Evolutionary conservation across 2,888 invertebrate genomes (phyloP), one percentile per base, ranked within the genome.

Genomic region (Autographa pulchrina): DNA sequence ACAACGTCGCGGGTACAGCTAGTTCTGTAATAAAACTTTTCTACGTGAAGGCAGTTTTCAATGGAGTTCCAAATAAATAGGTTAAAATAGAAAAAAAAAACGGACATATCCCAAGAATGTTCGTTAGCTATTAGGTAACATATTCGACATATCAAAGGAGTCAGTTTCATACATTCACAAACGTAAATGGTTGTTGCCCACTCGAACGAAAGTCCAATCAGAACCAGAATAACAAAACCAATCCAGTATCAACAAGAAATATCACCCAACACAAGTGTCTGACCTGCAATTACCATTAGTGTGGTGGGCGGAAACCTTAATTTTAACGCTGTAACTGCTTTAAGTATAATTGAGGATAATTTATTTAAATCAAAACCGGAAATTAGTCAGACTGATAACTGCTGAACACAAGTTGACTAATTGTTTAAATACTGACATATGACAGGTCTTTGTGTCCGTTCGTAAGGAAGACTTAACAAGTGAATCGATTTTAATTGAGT

Each of bases 361-460:
- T 80, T 73, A 72, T 68, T 80, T 73, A 72, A 70, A 74, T 72
- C 71, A 31, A 7, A 13, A 13, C 70, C 62, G 77, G 83, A 80
- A 65, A 74, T 77, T 72, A 38, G 31, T 48, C 66, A 76, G 72
- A 71, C 67, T 8, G 62, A 25, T 8, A 38, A 20, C 20, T 43
- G 62, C 38, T 38, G 54, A 13, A 20, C 8, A 48, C 48, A n/a
- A n/a, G 16, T 48, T 48, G n/a, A 48, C 16, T 48, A 48, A 48
- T 48, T 48, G 48, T 48, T 48, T n/a, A 48, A 48, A 48, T n/a
- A 48, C 6, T 48, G 48, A 48, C 7, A n/a, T n/a, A 48, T 48
- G 48, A 48, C 48, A 8, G 14, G 48, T 7, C 38, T 38, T 9
- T 38, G 9, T 38, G 38, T 38, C 11, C 0, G 11, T 38, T 38